Conservation (phyloP, 2,113 vertebrate genomes). For the Phocoena sinus region DNA sequence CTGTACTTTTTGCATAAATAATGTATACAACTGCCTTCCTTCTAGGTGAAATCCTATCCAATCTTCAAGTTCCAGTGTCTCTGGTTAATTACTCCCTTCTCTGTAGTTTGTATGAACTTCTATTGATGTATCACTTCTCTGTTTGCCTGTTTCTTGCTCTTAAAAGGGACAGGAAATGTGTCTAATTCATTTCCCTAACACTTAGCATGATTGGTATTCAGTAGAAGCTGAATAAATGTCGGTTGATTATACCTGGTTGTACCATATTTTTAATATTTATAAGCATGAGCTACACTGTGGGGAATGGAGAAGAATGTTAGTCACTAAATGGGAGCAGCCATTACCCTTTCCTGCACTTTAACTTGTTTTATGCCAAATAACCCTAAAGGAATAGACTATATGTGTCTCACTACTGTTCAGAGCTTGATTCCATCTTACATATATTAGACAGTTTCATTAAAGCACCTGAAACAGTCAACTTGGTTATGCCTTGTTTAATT, state of each 20-base stretch:
- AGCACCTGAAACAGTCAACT: not conserved
- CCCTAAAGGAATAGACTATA: not conserved
- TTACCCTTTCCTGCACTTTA: not conserved
- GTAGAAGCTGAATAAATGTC: not conserved
- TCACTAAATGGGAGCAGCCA: not conserved
- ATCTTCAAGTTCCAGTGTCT: not conserved
- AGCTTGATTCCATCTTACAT: not conserved
- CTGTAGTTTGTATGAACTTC: not conserved
- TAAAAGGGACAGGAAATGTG: not conserved
- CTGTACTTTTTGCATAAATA: not conserved
- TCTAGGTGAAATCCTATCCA: not conserved
- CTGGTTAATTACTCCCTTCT: not conserved
- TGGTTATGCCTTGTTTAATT: constrained; percentile 24
- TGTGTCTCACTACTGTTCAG: not conserved
- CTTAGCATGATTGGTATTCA: not conserved
- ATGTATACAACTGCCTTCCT: not conserved
- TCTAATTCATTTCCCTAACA: not conserved
- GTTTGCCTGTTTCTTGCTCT: not conserved
- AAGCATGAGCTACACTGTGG: not conserved
- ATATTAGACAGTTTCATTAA: constrained; percentile 24
- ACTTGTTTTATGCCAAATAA: not conserved
- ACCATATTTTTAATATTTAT: not conserved
- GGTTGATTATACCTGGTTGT: not conserved
- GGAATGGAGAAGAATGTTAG: not conserved
- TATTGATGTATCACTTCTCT: not conserved